These are phyloP conservation scores for Pelecanoides urinatrix DNA, from an alignment of 2,113 vertebrate species.

Conservation along the genomic window DNA sequence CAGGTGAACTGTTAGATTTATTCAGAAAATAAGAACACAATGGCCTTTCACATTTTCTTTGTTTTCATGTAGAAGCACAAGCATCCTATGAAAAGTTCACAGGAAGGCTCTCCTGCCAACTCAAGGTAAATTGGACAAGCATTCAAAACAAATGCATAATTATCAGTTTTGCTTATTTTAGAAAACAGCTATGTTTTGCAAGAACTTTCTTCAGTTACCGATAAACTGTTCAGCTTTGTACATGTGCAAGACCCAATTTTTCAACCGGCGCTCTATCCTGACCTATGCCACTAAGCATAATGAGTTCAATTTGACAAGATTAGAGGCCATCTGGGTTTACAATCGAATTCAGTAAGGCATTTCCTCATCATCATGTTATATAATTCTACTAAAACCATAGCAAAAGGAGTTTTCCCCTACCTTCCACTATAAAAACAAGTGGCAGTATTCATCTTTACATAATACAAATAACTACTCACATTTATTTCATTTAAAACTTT, in stretches of 20 bases:
- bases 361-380: conserved; percentile 1
- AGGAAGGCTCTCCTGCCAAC: not conserved
- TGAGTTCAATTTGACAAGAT: not conserved
- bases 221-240: not conserved
- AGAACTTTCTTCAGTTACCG: not conserved
- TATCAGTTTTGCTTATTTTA: not conserved
- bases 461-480: not conserved
- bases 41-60: not conserved
- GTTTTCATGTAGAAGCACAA: not conserved
- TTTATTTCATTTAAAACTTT: not conserved
- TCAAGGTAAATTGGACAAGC: not conserved
- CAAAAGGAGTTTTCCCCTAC: not conserved
- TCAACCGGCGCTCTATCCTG: not conserved
- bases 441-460: not conserved
- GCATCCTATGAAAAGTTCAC: not conserved
- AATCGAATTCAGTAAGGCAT: not conserved
- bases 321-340: conserved; percentile 49
- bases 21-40: not conserved
- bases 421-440: not conserved
- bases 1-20: not conserved
- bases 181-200: not conserved
- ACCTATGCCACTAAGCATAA: not conserved
- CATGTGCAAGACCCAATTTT: not conserved
- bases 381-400: not conserved
- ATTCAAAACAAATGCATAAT: not conserved